These are phyloP conservation scores for Oplegnathus fasciatus DNA, from an alignment of 2,113 vertebrate species.

Conservation along the genomic window DNA sequence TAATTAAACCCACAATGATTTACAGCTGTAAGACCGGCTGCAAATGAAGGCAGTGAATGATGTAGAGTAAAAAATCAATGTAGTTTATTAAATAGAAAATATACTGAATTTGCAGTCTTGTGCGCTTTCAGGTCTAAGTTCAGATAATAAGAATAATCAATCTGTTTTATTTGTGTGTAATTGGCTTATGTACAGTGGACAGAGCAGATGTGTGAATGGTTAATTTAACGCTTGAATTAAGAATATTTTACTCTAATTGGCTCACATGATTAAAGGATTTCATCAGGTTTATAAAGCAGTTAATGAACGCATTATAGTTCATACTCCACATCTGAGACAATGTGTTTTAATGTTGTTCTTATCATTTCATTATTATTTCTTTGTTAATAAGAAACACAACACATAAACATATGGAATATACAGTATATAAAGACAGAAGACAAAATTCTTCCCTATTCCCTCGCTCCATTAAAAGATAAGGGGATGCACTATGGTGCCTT, in stretches of 20 bases:
- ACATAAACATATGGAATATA: background rate
- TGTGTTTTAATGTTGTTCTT: background rate
- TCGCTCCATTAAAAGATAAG: background rate
- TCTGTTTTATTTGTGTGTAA: background rate
- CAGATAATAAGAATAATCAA: background rate
- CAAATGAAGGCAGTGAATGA: slow-evolving; percentile 33
- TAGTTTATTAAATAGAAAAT: slow-evolving; percentile 20
- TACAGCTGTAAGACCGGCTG: slow-evolving; percentile 36
- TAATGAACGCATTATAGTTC: background rate
- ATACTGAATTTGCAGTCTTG: background rate
- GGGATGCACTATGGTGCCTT: background rate
- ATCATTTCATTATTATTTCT: background rate
- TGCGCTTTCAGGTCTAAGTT: slow-evolving; percentile 6
- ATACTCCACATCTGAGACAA: background rate
- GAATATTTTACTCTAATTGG: background rate
- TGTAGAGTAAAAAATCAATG: slow-evolving; percentile 17
- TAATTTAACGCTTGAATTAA: background rate
- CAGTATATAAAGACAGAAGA: background rate
- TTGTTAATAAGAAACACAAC: no score
- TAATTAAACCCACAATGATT: slow-evolving; percentile 64
- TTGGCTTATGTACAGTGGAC: background rate
- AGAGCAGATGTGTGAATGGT: background rate
- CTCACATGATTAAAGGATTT: background rate
- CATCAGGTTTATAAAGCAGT: background rate
- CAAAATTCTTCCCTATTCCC: background rate